phyloP scores from a whole-genome alignment of 2,888 invertebrate species.

The Molanna angustata region DNA sequence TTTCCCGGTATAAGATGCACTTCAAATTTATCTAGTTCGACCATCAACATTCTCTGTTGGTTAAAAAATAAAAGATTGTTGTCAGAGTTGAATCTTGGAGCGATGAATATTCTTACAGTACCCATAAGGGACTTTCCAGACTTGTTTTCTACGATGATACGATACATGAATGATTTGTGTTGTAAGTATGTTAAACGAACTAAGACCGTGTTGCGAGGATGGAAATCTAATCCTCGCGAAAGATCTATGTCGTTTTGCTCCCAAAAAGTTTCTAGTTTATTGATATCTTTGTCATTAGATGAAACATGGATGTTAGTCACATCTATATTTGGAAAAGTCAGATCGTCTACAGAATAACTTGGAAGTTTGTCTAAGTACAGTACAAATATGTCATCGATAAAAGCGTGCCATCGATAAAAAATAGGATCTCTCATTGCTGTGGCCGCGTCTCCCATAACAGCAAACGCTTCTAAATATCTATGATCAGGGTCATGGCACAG shows the following conservation, averaged over 20 bases:
- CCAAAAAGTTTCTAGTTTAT: constrained; percentile 38
- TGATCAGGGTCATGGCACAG: constrained; percentile 80
- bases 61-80: constrained; percentile 29
- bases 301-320: constrained; percentile 36
- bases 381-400: constrained; percentile 40
- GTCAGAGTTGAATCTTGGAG: constrained; percentile 38
- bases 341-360: constrained; percentile 36
- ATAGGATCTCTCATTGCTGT: constrained; percentile 43
- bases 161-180: constrained; percentile 36
- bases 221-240: constrained; percentile 40
- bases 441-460: constrained; percentile 40
- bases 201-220: constrained; percentile 33
- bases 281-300: too few species aligned
- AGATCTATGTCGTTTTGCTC: constrained; percentile 39
- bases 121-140: constrained; percentile 28
- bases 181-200: constrained; percentile 38
- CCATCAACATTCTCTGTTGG: constrained; percentile 39
- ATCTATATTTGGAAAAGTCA: constrained; percentile 28
- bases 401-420: constrained; percentile 43
- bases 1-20: constrained; percentile 56
- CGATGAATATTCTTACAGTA: constrained; percentile 40
- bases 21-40: constrained; percentile 39
- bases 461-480: constrained; percentile 54
- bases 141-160: constrained; percentile 28
- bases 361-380: constrained; percentile 38